Base-by-base conservation (phyloP, 1,140 invertebrate genomes). In the Lepidurus packardi region DNA sequence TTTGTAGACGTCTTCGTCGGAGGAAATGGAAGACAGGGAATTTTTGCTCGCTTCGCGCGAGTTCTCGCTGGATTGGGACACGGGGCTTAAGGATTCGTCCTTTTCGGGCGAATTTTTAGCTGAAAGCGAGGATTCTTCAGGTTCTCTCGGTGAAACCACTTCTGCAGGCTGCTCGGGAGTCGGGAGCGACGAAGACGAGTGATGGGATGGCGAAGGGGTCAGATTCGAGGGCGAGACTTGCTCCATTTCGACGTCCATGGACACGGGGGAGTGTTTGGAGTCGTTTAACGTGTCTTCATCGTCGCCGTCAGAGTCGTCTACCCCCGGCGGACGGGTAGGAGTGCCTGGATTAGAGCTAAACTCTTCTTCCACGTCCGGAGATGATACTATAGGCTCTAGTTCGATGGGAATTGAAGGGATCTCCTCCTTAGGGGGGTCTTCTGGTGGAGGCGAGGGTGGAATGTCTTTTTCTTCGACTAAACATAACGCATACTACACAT, bases 1-100 rank as follows among this genome's bases (percentile, higher is more conserved):
- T 80, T 88, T 88, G 16, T 82, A 79, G 10, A 79, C 79, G 81
- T 87, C 88, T 43, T 89, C 87, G 47, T 88, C 86, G 1, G 86
- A 86, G 76, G 88, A 88, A 2, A 84, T 81, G 9, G 84, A 85
- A 34, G 81, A 83, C 76, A 81, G 78, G 76, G 75, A 44, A 77
- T 79, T 76, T 74, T 78, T 76, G 74, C 78, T 80, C 11, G 78
- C 81, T 78, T 85, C 81, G 80, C 84, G 84, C 34, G 84, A 78
- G 73, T 85, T 82, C 73, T 65, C 53, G 13, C 53, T 65, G 13
- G 53, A 65, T 16, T 65, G 53, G 13, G 53, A 65, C 44, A 81
- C 79, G 78, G 86, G 84, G 79, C 87, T 78, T 78, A 82, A 82
- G 81, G 83, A 76, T 82, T 83, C 83, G 78, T 85, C 79, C 84